A percentile compares a stretch with the other conserved stretches of the same genome.
These are phyloP conservation scores for Oreotrochilus melanogaster DNA, from an alignment of 2,113 vertebrate genomes.

Conservation along the genomic window DNA sequence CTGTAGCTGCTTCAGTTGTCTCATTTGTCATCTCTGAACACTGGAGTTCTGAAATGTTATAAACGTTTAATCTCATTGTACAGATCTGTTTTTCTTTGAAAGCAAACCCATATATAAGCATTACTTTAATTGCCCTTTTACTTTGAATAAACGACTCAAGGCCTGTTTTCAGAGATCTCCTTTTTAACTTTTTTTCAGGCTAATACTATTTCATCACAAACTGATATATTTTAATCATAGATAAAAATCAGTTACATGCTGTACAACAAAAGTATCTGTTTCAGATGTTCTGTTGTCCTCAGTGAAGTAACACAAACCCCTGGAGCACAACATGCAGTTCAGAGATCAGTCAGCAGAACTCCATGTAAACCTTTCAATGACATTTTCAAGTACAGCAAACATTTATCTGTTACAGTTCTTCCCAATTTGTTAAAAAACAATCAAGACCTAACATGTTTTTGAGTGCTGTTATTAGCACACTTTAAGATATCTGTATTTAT, in stretches of 20 bases:
- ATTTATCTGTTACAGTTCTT: neutral
- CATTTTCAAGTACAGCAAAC: neutral
- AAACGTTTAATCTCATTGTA: conserved; percentile 14
- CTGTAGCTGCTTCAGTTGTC: neutral
- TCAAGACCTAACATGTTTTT: neutral
- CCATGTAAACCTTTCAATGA: neutral
- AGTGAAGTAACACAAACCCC: neutral
- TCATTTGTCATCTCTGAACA: conserved; percentile 7
- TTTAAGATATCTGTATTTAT: conserved; percentile 30
- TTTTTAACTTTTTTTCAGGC: neutral
- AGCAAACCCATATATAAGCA: neutral
- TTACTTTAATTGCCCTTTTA: neutral
- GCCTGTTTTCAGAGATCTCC: neutral
- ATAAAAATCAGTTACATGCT: neutral
- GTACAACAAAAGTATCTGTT: neutral
- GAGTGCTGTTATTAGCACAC: neutral
- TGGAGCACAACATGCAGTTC: neutral
- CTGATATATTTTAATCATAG: neutral
- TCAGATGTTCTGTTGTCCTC: neutral
- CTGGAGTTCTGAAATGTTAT: neutral
- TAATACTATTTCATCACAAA: neutral
- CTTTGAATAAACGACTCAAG: neutral
- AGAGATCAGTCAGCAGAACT: neutral
- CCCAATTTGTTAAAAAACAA: conserved; percentile 20
- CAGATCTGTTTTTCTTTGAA: neutral